phyloP scores from a whole-genome alignment of 1,140 invertebrate genomes.

The Hormaphis cornu region DNA sequence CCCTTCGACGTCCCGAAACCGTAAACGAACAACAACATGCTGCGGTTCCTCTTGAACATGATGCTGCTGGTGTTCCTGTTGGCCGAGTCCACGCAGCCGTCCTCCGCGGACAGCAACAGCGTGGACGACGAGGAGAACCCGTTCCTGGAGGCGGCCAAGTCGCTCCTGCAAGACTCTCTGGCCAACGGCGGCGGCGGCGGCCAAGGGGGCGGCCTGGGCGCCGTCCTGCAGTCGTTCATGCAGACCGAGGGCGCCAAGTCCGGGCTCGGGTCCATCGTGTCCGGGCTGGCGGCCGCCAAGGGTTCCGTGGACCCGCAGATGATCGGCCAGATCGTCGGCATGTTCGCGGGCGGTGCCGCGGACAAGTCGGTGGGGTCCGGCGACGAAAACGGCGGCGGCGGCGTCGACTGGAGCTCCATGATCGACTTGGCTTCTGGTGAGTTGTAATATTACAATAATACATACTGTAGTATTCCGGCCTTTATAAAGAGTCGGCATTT shows the following conservation, averaged over 20 bases:
- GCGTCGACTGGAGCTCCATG: conserved; percentile 50
- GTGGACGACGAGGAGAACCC: conserved; percentile 38
- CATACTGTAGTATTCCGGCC: no score
- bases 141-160: conserved; percentile 38
- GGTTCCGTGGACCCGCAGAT: conserved; percentile 47
- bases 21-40: neutral
- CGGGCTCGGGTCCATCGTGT: conserved; percentile 36
- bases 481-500: no score
- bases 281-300: conserved; percentile 34
- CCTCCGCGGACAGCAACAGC: neutral
- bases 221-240: conserved; percentile 34
- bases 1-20: neutral
- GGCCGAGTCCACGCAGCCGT: neutral
- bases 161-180: conserved; percentile 37
- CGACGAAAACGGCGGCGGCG: conserved; percentile 39
- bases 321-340: conserved; percentile 47
- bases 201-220: conserved; percentile 31
- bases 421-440: conserved; percentile 53
- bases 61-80: neutral
- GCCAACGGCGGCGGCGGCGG: conserved; percentile 31
- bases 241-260: conserved; percentile 44
- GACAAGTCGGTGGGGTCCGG: conserved; percentile 29
- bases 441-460: conserved; percentile 40
- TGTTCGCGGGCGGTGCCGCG: conserved; percentile 43
- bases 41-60: neutral